These are phyloP conservation scores for Rachycentron canadum DNA, from an alignment of 2,797 vertebrate genomes.

Conservation along the genomic window DNA sequence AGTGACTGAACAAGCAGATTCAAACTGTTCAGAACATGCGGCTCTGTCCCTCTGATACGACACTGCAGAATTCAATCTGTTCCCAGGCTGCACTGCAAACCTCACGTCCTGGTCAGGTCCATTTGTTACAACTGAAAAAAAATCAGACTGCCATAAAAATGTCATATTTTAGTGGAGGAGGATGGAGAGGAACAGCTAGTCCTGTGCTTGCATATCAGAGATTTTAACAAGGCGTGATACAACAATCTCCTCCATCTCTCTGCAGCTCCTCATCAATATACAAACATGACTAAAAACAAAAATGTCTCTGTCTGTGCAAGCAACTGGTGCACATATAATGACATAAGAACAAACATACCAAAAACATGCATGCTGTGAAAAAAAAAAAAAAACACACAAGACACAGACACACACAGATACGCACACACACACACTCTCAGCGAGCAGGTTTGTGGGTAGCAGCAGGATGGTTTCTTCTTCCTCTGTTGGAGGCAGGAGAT, in stretches of 20 bases:
- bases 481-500: conserved; percentile 54
- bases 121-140: not conserved
- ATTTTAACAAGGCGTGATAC: not conserved
- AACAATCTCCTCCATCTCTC: not conserved
- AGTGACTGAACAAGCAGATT: conserved; percentile 17
- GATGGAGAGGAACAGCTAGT: not conserved
- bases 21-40: conserved; percentile 7
- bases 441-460: conserved; percentile 32
- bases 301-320: not conserved
- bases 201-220: not conserved
- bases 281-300: not conserved
- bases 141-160: not conserved
- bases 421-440: not conserved
- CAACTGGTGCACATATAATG: conserved; percentile 1
- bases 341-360: conserved; percentile 9
- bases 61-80: not conserved
- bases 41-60: not conserved
- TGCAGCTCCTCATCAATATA: not conserved
- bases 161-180: not conserved
- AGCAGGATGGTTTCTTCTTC: conserved; percentile 31
- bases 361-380: conserved; percentile 13
- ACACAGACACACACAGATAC: not conserved
- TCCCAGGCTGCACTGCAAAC: not conserved
- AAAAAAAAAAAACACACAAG: not conserved
- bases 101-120: not conserved